Evolutionary conservation across 2,888 invertebrate genomes (phyloP).

Genomic region (Pristionchus fissidentatus): DNA sequence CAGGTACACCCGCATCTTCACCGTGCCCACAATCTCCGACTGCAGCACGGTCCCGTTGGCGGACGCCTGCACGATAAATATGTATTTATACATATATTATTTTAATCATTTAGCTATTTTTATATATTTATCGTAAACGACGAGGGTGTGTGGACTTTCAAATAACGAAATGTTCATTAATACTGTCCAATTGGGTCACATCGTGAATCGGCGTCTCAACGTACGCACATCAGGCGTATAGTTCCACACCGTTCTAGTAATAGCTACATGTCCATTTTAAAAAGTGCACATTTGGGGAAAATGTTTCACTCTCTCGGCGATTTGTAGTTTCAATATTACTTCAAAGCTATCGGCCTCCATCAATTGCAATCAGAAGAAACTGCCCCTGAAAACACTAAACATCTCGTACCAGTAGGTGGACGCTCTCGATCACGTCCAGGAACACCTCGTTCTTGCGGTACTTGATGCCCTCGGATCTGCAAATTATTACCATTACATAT

Average conservation of each 20-base stretch:
- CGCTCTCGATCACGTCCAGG: constrained; percentile 97
- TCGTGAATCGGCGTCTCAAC: background rate
- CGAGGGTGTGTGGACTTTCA: background rate
- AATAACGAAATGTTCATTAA: too few species aligned
- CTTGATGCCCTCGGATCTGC: constrained; percentile 91
- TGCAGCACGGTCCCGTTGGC: constrained; percentile 95
- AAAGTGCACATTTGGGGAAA: too few species aligned
- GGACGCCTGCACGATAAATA: constrained; percentile 82
- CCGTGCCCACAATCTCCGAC: constrained; percentile 97
- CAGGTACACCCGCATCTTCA: constrained; percentile 97
- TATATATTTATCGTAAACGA: too few species aligned
- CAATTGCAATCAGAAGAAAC: background rate
- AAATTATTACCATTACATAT: too few species aligned
- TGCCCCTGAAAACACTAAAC: background rate
- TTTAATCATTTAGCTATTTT: too few species aligned
- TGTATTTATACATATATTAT: too few species aligned
- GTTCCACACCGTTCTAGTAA: too few species aligned
- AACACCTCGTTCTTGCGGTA: constrained; percentile 99
- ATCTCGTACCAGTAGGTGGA: constrained; percentile 85
- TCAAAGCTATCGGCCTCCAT: background rate
- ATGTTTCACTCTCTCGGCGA: too few species aligned
- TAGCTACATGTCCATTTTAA: too few species aligned
- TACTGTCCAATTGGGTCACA: background rate
- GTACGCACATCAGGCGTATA: background rate
- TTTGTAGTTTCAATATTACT: constrained; percentile 40